Evolutionary conservation across 2,888 invertebrate species (phyloP), one percentile per base, ranked within the genome.

Genomic region (Electrophaes corylata): DNA sequence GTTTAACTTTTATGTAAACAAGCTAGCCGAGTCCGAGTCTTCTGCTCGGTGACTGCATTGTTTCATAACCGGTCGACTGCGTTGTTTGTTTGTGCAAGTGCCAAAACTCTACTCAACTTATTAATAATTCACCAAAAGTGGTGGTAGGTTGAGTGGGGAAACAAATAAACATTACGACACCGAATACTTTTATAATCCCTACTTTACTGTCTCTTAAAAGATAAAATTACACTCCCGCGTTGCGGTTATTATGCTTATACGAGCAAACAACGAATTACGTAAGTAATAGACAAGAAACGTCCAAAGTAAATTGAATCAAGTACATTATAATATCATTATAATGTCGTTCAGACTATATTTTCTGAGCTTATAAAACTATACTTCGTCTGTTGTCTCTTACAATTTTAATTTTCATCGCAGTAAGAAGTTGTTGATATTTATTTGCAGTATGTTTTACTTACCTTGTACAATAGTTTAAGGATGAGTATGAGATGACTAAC

Each of bases 311-410:
- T 65, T 60, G 62, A 66, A 67, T 64, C 61, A 47, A 63, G 50
- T 46, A 59, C 44, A 61, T 63, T 62, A 66, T 61, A 58, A 60
- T 59, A 55, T 61, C 44, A 60, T 61, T 64, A 66, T 60, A 57
- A 62, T 59, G 57, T 61, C 71, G 65, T 69, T 69, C 69, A 68
- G 69, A 67, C 4, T n/a, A n/a, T n/a, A n/a, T n/a, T n/a, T n/a
- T n/a, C n/a, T n/a, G n/a, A n/a, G n/a, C n/a, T n/a, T n/a, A n/a
- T n/a, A n/a, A n/a, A n/a, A n/a, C n/a, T n/a, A n/a, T n/a, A n/a
- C n/a, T n/a, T n/a, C n/a, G n/a, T n/a, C n/a, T n/a, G n/a, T n/a
- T n/a, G n/a, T n/a, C n/a, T n/a, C n/a, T n/a, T n/a, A n/a, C n/a
- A n/a, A n/a, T n/a, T n/a, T n/a, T n/a, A n/a, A n/a, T n/a, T n/a